Evolutionary conservation across 2,888 invertebrate genomes (phyloP).

Genomic region (Ectemnius cavifrons): DNA sequence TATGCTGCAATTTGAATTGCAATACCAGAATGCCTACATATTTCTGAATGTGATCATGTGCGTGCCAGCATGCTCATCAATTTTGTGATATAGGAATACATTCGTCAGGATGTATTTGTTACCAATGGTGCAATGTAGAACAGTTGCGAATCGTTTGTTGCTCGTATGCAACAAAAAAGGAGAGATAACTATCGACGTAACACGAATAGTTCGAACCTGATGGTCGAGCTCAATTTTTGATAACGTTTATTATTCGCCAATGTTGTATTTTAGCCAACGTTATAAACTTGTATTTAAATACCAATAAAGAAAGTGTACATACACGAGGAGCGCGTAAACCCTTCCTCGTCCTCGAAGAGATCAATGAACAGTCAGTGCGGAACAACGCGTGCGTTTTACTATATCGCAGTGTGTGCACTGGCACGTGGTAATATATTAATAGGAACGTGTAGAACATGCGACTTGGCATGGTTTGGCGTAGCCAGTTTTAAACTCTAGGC

Average conservation of each 20-base stretch:
- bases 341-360: slow-evolving; percentile 13
- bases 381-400: slow-evolving; percentile 5
- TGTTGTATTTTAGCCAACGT: slow-evolving; percentile 57
- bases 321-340: not conserved
- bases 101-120: slow-evolving; percentile 30
- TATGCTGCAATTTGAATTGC: not conserved
- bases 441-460: slow-evolving; percentile 30
- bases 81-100: slow-evolving; percentile 54
- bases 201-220: slow-evolving; percentile 15
- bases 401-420: slow-evolving; percentile 6
- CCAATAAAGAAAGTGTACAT: slow-evolving; percentile 54
- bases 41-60: slow-evolving; percentile 15
- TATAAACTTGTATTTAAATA: slow-evolving; percentile 42
- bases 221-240: slow-evolving; percentile 56
- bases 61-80: slow-evolving; percentile 23
- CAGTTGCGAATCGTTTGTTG: slow-evolving; percentile 11
- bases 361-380: slow-evolving; percentile 35
- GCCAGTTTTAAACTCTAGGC: slow-evolving; percentile 65
- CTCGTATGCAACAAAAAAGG: slow-evolving; percentile 2
- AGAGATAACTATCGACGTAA: slow-evolving; percentile 10
- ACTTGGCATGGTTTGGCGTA: slow-evolving; percentile 62
- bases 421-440: slow-evolving; percentile 47
- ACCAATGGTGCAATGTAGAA: slow-evolving; percentile 50
- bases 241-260: slow-evolving; percentile 48
- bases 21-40: slow-evolving; percentile 8